Conservation (phyloP, 2,797 vertebrate species). For the Takifugu rubripes region DNA sequence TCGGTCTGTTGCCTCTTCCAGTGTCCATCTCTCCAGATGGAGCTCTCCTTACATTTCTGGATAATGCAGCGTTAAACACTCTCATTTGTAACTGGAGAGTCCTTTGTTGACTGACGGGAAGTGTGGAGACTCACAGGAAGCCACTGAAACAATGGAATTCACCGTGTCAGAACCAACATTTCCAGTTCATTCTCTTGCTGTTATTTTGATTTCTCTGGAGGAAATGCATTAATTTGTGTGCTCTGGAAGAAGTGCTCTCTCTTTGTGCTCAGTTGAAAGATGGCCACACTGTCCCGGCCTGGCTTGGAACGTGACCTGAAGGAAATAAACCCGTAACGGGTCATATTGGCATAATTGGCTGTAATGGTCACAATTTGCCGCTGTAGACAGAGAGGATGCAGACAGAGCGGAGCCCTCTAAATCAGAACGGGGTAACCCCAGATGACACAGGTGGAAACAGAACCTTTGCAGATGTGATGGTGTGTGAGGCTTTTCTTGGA, state of each 20-base stretch:
- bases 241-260: slow-evolving; percentile 50
- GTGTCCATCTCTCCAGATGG: slow-evolving; percentile 37
- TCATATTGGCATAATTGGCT: not conserved
- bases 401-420: slow-evolving; percentile 35
- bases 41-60: slow-evolving; percentile 28
- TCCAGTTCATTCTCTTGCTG: slow-evolving; percentile 66
- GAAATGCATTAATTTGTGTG: slow-evolving; percentile 68
- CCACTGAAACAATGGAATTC: slow-evolving; percentile 68
- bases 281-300: slow-evolving; percentile 17
- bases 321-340: slow-evolving; percentile 4
- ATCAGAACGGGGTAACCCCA: slow-evolving; percentile 32
- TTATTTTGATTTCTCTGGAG: slow-evolving; percentile 58
- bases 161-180: slow-evolving; percentile 69
- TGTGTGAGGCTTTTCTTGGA: no score
- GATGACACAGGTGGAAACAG: no score
- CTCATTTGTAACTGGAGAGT: slow-evolving; percentile 65
- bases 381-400: slow-evolving; percentile 11
- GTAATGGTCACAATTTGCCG: no score
- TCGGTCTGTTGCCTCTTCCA: slow-evolving; percentile 31
- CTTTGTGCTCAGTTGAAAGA: slow-evolving; percentile 40
- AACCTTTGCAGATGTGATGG: no score
- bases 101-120: slow-evolving; percentile 63
- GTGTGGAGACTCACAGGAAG: slow-evolving; percentile 71
- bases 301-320: not conserved
- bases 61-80: slow-evolving; percentile 60